Conservation (phyloP, 2,797 vertebrate genomes). For the Hydrophis major region DNA sequence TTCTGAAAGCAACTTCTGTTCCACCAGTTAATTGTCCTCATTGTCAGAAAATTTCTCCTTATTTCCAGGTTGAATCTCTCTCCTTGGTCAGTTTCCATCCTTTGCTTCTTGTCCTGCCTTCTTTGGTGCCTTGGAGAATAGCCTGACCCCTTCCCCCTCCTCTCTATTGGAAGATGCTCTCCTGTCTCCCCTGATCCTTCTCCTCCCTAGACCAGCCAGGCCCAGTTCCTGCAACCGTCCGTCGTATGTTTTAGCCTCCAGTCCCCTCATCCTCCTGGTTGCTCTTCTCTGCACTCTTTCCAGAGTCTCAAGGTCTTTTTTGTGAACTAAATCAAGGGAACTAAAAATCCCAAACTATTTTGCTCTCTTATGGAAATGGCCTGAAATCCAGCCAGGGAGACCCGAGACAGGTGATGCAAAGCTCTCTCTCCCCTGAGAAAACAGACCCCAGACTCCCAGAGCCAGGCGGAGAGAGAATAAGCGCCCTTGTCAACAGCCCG, state of each 20-base stretch:
- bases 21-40: no score
- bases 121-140: neutral
- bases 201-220: neutral
- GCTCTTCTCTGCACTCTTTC: no score
- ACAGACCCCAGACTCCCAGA: neutral
- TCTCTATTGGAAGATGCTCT: neutral
- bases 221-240: neutral
- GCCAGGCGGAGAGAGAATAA: rapidly evolving
- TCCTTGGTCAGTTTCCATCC: neutral
- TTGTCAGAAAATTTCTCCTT: no score
- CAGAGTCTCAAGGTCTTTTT: no score
- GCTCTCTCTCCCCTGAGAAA: neutral
- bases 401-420: neutral
- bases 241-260: neutral
- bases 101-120: no score
- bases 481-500: no score
- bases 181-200: neutral
- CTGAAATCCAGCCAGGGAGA: no score
- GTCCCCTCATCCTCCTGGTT: neutral
- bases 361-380: no score
- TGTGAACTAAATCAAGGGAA: neutral
- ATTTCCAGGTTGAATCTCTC: no score
- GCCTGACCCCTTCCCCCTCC: no score
- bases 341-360: neutral
- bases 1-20: no score